These are phyloP conservation scores for Dendrolimus kikuchii DNA, from an alignment of 1,140 invertebrate species.

Conservation along the genomic window DNA sequence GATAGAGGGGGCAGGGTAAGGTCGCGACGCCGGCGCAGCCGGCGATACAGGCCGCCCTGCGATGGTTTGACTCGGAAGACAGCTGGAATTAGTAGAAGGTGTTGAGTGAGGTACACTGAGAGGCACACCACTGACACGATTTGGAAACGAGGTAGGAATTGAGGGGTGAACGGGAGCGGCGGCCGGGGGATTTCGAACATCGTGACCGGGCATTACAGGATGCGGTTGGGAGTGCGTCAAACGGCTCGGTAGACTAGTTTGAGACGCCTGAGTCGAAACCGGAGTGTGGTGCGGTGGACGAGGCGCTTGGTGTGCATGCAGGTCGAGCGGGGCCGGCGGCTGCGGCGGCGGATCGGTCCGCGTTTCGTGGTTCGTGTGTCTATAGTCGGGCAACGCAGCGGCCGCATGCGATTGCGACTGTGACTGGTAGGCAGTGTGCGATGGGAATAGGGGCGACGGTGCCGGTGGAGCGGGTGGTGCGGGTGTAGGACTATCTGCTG, in stretches of 20 bases:
- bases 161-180: constrained; percentile 65
- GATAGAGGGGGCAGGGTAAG: constrained; percentile 50
- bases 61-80: constrained; percentile 53
- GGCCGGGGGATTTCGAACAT: constrained; percentile 38
- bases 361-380: constrained; percentile 73
- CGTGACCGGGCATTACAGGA: constrained; percentile 67
- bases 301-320: constrained; percentile 48
- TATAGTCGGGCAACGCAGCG: constrained; percentile 73
- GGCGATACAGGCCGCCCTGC: constrained; percentile 45
- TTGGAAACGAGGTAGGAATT: constrained; percentile 72
- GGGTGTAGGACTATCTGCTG: constrained; percentile 58
- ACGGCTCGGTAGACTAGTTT: constrained; percentile 48
- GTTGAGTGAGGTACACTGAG: constrained; percentile 67
- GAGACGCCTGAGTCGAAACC: constrained; percentile 47
- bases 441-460: constrained; percentile 50
- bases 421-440: constrained; percentile 76
- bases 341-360: constrained; percentile 49
- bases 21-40: constrained; percentile 42
- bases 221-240: constrained; percentile 69
- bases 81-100: constrained; percentile 41
- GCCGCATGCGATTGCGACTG: constrained; percentile 82
- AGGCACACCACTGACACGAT: constrained; percentile 68
- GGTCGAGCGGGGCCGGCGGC: constrained; percentile 70
- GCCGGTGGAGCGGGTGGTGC: constrained; percentile 50
- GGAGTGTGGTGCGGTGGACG: constrained; percentile 57